phyloP scores from a whole-genome alignment of 1,140 invertebrate species.

The Pteromalus puparum region DNA sequence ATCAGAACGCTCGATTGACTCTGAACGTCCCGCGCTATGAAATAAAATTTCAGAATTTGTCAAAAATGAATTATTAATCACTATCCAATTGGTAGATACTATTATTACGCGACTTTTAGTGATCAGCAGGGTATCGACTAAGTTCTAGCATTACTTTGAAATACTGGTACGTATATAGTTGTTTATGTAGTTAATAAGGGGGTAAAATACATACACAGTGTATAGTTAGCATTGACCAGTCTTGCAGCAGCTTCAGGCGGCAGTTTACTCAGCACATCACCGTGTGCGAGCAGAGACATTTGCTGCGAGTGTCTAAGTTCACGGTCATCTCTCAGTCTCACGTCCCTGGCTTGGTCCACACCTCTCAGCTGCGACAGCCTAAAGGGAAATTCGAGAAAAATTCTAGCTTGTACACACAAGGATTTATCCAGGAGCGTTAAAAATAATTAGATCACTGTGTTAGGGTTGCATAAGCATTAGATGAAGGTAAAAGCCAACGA shows the following conservation, averaged over 20 bases:
- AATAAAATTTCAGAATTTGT: constrained; percentile 52
- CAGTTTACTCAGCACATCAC: constrained; percentile 80
- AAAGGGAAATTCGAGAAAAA: constrained; percentile 59
- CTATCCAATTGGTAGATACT: constrained; percentile 7
- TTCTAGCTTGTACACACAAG: constrained; percentile 67
- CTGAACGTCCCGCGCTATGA: constrained; percentile 84
- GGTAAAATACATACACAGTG: constrained; percentile 79
- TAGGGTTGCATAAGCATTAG: background rate
- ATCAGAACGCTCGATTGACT: constrained; percentile 85
- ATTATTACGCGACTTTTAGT: background rate
- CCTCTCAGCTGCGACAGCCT: constrained; percentile 84
- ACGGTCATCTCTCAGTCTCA: constrained; percentile 83
- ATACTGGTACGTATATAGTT: background rate
- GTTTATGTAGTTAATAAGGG: background rate
- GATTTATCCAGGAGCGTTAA: constrained; percentile 38
- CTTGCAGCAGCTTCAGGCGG: constrained; percentile 81
- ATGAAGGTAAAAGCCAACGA: background rate
- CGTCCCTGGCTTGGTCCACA: constrained; percentile 82
- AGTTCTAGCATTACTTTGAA: background rate
- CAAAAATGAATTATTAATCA: constrained; percentile 38
- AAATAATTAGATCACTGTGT: background rate
- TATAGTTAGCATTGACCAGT: constrained; percentile 83
- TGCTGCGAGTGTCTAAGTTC: constrained; percentile 83
- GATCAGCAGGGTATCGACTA: background rate
- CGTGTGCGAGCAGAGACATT: constrained; percentile 82